Percentiles rank a stretch among this genome's conserved stretches.
Evolutionary conservation across 2,888 invertebrate genomes (phyloP).

Genomic region (Leptopterna dolabrata): DNA sequence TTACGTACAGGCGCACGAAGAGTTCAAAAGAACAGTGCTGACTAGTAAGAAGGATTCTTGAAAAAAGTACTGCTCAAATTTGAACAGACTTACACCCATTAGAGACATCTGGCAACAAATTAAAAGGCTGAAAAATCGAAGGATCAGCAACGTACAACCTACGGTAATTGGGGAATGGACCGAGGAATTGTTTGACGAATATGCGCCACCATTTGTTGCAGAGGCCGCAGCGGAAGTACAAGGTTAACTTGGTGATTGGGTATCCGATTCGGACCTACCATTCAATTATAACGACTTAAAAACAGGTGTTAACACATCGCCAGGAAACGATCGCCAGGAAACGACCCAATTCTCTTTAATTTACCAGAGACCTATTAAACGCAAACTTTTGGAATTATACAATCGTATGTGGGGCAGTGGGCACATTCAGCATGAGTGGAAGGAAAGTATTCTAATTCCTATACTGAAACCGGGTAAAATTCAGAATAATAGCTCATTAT

Average conservation of each 20-base stretch:
- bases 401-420: conserved; percentile 42
- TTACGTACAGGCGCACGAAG: background rate
- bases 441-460: no score
- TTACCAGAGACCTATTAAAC: background rate
- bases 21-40: background rate
- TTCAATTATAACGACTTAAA: background rate
- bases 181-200: background rate
- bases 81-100: background rate
- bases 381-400: background rate
- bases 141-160: no score
- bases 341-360: no score
- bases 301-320: no score
- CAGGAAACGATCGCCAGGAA: no score
- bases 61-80: background rate
- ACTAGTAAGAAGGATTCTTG: background rate
- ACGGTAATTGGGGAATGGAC: no score
- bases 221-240: background rate
- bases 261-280: background rate
- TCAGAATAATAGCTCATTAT: no score
- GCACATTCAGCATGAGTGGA: no score
- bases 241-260: no score
- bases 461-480: no score
- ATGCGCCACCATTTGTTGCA: background rate
- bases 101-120: no score
- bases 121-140: no score